A percentile compares a stretch with the other conserved stretches of the same genome.
phyloP scores from a whole-genome alignment of 37 sponge, comb jelly and placozoan genomes.

The Chondrosia reniformis region DNA sequence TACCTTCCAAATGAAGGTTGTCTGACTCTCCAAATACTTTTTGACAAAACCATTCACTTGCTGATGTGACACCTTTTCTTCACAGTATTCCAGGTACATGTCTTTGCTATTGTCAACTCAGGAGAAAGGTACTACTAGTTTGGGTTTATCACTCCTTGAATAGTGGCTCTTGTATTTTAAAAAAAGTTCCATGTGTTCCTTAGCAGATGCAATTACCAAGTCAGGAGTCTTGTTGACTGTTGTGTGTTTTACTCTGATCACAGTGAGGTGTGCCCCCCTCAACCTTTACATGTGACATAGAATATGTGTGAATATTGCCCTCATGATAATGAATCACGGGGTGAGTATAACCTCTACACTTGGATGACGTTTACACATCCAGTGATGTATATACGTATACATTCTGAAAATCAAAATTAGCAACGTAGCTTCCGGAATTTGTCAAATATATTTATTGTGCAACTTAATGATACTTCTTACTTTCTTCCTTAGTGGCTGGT shows the following conservation, averaged over 20 bases:
- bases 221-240: neutral
- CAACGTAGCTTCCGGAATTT: too few relatives aligned
- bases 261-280: neutral
- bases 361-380: too few relatives aligned
- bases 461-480: too few relatives aligned
- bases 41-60: conserved; percentile 39
- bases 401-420: too few relatives aligned
- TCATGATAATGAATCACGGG: too few relatives aligned
- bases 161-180: conserved; percentile 30
- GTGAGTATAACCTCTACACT: too few relatives aligned
- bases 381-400: too few relatives aligned
- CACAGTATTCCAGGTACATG: conserved; percentile 19
- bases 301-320: too few relatives aligned
- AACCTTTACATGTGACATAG: too few relatives aligned
- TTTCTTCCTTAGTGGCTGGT: too few relatives aligned
- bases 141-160: conserved; percentile 29
- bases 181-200: conserved; percentile 34
- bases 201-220: neutral
- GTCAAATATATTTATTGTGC: too few relatives aligned
- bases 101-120: conserved; percentile 18
- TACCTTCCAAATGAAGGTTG: conserved; percentile 32
- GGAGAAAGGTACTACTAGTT: neutral
- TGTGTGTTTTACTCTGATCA: neutral
- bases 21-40: conserved; percentile 40
- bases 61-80: conserved; percentile 18